Conservation (phyloP, 1,140 invertebrate genomes). For the Drosophila takahashii region DNA sequence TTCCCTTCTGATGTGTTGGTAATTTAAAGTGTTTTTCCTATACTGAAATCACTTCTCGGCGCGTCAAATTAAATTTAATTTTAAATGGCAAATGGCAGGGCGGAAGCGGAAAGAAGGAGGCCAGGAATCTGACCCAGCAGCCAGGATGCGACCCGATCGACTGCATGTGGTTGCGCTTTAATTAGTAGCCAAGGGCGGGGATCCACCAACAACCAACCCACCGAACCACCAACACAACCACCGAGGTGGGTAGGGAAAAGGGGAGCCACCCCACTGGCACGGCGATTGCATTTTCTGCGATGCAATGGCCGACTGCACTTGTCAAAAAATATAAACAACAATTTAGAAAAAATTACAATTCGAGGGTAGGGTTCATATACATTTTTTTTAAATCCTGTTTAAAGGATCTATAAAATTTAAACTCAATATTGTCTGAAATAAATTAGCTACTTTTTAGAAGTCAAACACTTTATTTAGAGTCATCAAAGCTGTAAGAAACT, state of each 20-base stretch:
- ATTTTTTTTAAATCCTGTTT: too few relatives aligned
- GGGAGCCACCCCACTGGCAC: conserved; percentile 14
- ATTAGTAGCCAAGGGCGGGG: conserved; percentile 51
- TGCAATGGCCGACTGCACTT: conserved; percentile 16
- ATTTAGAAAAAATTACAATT: neutral
- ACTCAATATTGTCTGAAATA: too few relatives aligned
- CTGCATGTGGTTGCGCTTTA: conserved; percentile 57
- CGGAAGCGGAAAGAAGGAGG: conserved; percentile 7
- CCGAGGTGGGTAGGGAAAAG: neutral
- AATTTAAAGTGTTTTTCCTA: conserved; percentile 54
- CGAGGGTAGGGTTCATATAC: too few relatives aligned
- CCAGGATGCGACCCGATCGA: conserved; percentile 42
- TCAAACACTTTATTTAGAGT: too few relatives aligned
- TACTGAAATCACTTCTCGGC: conserved; percentile 46
- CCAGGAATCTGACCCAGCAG: neutral
- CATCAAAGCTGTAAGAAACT: too few relatives aligned
- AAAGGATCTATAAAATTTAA: too few relatives aligned
- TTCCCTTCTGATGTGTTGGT: conserved; percentile 24
- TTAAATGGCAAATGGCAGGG: neutral
- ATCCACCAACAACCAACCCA: conserved; percentile 4
- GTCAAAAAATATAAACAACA: neutral
- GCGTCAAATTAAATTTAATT: conserved; percentile 63
- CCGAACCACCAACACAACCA: conserved; percentile 4
- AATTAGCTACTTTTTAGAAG: too few relatives aligned
- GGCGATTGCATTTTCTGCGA: conserved; percentile 28